These are phyloP conservation scores for Apamea epomidion DNA, from an alignment of 2,888 invertebrate species.

Conservation along the genomic window DNA sequence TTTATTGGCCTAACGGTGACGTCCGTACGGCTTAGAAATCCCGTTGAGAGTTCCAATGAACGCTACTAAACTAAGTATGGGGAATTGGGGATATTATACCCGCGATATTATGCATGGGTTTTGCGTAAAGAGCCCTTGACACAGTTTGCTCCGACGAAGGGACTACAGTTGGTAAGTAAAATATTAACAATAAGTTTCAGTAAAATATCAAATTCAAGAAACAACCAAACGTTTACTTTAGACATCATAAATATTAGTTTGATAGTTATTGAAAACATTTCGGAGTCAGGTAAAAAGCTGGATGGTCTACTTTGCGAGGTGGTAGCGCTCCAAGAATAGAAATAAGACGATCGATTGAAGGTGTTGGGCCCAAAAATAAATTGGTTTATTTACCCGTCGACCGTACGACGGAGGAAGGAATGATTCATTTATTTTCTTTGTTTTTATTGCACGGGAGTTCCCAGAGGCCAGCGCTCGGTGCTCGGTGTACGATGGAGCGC, in stretches of 20 bases:
- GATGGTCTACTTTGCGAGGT: conserved; percentile 12
- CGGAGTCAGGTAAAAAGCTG: conserved; percentile 6
- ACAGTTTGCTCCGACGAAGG: conserved; percentile 35
- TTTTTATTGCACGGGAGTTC: conserved; percentile 44
- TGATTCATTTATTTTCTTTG: conserved; percentile 58
- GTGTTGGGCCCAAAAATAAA: conserved; percentile 36
- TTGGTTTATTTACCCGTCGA: conserved; percentile 40
- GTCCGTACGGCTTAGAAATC: not conserved
- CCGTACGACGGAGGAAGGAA: conserved; percentile 21
- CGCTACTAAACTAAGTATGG: too few relatives aligned
- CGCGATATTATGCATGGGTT: conserved; percentile 23
- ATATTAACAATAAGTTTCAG: not conserved
- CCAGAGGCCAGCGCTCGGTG: conserved; percentile 20
- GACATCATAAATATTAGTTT: conserved; percentile 1
- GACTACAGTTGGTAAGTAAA: not conserved
- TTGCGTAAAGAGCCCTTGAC: conserved; percentile 40
- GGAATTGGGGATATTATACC: conserved; percentile 1
- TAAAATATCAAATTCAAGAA: not conserved
- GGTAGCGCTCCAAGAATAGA: conserved; percentile 32
- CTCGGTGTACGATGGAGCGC: not conserved
- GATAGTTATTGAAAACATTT: conserved; percentile 7
- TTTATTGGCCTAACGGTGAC: not conserved
- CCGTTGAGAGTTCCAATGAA: not conserved
- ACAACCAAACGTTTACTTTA: not conserved
- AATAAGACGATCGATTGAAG: conserved; percentile 35